Conservation (phyloP, 2,797 vertebrate genomes). For the Melanotaenia parkinsoni region DNA sequence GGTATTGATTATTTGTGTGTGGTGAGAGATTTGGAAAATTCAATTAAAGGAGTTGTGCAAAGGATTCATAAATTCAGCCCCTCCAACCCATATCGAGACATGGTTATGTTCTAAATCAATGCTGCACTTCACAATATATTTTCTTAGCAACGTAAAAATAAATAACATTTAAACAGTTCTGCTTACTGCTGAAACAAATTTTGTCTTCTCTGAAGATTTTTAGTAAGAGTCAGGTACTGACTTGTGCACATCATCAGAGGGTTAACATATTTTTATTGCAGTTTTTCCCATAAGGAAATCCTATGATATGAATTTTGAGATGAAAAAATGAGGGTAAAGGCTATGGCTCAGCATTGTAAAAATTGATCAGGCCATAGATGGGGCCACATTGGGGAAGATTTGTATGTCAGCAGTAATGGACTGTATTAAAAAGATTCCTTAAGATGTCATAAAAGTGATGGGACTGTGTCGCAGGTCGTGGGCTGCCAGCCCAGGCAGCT, state of each 20-base stretch:
- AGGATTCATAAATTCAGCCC: conserved; percentile 99
- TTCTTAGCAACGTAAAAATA: conserved; percentile 99
- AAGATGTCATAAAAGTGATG: conserved; percentile 90
- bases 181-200: conserved; percentile 99
- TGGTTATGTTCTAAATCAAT: conserved; percentile 99
- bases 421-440: conserved; percentile 99
- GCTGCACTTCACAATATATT: conserved; percentile 99
- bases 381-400: conserved; percentile 95
- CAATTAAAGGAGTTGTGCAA: conserved; percentile 99
- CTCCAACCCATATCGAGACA: conserved; percentile 90
- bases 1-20: conserved; percentile 99
- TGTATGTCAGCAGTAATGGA: conserved; percentile 99
- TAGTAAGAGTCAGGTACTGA: conserved; percentile 88
- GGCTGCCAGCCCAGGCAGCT: conserved; percentile 59
- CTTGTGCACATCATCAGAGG: conserved; percentile 86
- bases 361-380: conserved; percentile 99
- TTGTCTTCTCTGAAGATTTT: conserved; percentile 93
- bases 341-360: conserved; percentile 98
- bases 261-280: conserved; percentile 96
- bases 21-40: conserved; percentile 99
- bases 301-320: conserved; percentile 98
- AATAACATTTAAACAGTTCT: conserved; percentile 99
- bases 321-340: conserved; percentile 96
- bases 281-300: conserved; percentile 94
- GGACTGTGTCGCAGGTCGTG: conserved; percentile 70